A percentile compares a stretch with the other conserved stretches of the same genome.
These are phyloP conservation scores for Rallus limicola DNA, from an alignment of 2,113 vertebrate species.

Conservation along the genomic window DNA sequence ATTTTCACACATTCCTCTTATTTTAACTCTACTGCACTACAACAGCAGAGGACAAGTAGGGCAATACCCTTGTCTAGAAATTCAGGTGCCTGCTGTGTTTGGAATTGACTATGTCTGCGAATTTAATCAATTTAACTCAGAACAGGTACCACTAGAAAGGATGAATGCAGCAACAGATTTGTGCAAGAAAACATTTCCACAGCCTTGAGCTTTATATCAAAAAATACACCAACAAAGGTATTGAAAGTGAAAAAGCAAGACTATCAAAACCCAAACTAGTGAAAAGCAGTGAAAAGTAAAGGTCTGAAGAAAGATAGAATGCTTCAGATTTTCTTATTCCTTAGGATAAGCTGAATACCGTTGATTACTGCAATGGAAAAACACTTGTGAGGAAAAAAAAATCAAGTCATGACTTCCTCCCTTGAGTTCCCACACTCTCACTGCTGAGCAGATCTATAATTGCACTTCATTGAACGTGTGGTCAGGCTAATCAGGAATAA, in stretches of 20 bases:
- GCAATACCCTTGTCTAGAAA: conserved; percentile 23
- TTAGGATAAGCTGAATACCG: background rate
- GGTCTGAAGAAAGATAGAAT: background rate
- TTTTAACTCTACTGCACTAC: conserved; percentile 6
- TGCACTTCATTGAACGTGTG: conserved; percentile 34
- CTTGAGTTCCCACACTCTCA: background rate
- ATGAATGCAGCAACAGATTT: background rate
- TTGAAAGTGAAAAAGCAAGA: background rate
- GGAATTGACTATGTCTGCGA: conserved; percentile 67
- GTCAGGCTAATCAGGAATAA: conserved; percentile 57
- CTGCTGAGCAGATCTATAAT: conserved; percentile 29
- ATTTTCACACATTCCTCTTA: background rate
- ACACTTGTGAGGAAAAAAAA: background rate
- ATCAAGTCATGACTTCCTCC: background rate
- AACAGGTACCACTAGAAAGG: background rate
- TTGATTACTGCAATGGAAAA: conserved; percentile 18
- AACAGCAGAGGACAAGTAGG: conserved; percentile 31
- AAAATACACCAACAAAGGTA: background rate
- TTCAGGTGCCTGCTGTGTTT: conserved; percentile 41
- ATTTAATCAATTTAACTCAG: conserved; percentile 69
- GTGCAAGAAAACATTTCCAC: background rate
- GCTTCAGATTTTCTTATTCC: background rate
- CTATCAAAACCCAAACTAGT: background rate
- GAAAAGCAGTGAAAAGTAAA: background rate
- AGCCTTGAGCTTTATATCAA: background rate